Conservation (phyloP, 2,797 vertebrate genomes). For the Sebastiscus albofasciatus region DNA sequence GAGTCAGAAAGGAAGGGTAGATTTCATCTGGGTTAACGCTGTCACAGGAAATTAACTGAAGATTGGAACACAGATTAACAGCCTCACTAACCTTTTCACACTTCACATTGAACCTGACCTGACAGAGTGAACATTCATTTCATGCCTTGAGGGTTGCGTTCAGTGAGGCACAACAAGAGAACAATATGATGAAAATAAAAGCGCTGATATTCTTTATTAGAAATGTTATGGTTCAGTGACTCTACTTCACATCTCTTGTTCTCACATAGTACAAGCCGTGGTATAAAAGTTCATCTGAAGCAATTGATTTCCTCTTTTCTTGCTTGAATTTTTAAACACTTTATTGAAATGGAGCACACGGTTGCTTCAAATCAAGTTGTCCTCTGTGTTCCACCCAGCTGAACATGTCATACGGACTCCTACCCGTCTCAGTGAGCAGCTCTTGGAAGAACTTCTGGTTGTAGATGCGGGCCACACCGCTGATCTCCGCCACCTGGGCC, state of each 20-base stretch:
- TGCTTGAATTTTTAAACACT: neutral
- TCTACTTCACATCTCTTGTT: neutral
- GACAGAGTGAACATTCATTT: constrained; percentile 36
- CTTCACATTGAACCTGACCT: neutral
- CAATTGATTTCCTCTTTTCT: neutral
- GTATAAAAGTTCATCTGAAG: neutral
- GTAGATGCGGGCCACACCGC: constrained; percentile 94
- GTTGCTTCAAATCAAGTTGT: neutral
- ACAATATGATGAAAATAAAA: constrained; percentile 2
- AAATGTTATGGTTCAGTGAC: neutral
- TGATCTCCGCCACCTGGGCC: constrained; percentile 93
- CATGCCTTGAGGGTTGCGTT: neutral
- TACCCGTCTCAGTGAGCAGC: constrained; percentile 90
- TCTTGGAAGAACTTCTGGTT: constrained; percentile 97
- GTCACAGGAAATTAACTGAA: constrained; percentile 44
- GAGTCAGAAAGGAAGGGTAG: neutral
- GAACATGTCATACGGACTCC: constrained; percentile 1
- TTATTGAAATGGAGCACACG: neutral
- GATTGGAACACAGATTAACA: constrained; percentile 7
- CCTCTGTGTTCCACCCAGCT: neutral
- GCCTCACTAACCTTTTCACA: constrained; percentile 13
- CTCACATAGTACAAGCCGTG: neutral
- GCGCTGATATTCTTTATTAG: neutral
- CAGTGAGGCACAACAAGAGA: neutral
- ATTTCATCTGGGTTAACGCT: constrained; percentile 1